Percentiles rank a stretch among this genome's conserved stretches.
Conservation (phyloP, 2,888 invertebrate species). For the Orchesellides sinensis region DNA sequence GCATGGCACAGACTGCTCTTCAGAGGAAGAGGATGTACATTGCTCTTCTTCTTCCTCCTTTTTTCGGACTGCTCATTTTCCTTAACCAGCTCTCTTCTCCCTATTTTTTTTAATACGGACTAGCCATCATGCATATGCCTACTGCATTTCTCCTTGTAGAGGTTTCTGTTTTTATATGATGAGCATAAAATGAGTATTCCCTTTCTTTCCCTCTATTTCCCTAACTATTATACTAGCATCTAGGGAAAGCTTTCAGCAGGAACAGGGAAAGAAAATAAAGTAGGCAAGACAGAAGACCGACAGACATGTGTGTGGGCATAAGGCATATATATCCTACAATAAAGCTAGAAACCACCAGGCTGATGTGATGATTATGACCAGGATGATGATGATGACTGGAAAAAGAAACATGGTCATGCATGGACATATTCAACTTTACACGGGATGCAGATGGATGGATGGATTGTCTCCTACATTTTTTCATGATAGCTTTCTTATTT, state of each 20-base stretch:
- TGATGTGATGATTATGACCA: too few relatives aligned
- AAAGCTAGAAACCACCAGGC: too few relatives aligned
- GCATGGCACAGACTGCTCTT: constrained; percentile 3
- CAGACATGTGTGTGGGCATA: too few relatives aligned
- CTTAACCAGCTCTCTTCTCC: background rate
- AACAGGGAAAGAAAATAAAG: background rate
- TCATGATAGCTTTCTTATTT: too few relatives aligned
- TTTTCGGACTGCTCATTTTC: background rate
- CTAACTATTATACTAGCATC: constrained; percentile 59
- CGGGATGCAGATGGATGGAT: too few relatives aligned
- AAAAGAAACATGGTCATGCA: too few relatives aligned
- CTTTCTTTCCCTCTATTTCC: constrained; percentile 20
- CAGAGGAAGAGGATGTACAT: constrained; percentile 46
- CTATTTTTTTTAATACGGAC: background rate
- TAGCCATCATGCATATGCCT: background rate
- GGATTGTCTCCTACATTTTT: too few relatives aligned
- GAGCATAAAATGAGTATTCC: constrained; percentile 1
- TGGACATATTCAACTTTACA: too few relatives aligned
- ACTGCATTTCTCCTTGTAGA: background rate
- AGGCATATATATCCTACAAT: too few relatives aligned
- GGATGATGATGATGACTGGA: too few relatives aligned
- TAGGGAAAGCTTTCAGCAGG: constrained; percentile 54
- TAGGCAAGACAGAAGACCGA: too few relatives aligned
- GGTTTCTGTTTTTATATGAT: too few relatives aligned
- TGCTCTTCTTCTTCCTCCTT: constrained; percentile 14